Evolutionary conservation across 2,113 vertebrate species (phyloP).

Genomic region (Lasiurus cinereus): DNA sequence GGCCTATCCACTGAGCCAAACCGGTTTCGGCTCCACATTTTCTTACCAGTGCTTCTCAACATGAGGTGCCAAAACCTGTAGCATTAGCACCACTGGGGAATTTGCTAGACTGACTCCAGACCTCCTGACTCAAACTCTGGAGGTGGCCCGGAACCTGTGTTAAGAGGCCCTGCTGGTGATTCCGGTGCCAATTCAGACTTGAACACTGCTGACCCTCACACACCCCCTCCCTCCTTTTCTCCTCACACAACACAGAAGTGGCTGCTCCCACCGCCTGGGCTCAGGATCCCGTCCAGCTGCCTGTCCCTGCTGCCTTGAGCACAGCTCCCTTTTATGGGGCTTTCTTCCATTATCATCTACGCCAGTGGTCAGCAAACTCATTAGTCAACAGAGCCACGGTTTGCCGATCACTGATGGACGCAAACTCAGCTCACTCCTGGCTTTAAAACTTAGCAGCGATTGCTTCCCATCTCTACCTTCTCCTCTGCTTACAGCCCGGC

Average conservation of each 20-base stretch:
- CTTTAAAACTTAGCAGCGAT: not conserved
- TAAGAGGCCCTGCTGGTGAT: not conserved
- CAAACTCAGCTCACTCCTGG: not conserved
- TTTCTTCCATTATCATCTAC: not conserved
- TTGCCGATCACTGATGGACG: no score
- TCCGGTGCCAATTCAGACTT: not conserved
- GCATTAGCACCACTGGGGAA: not conserved
- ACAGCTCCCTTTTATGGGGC: not conserved
- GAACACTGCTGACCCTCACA: not conserved
- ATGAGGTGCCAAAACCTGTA: not conserved
- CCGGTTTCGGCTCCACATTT: not conserved
- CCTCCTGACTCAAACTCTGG: not conserved
- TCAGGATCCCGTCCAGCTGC: not conserved
- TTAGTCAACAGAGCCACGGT: no score
- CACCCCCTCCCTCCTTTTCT: not conserved
- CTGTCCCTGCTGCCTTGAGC: not conserved
- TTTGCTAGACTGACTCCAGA: not conserved
- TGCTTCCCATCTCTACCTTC: not conserved
- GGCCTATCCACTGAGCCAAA: no score
- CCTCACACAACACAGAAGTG: not conserved
- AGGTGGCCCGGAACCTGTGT: not conserved
- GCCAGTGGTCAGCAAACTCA: no score
- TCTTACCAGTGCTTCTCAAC: constrained; percentile 7
- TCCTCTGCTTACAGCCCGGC: not conserved
- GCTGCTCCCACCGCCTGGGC: not conserved